These are phyloP conservation scores for Thomomys bottae DNA, from an alignment of 2,113 vertebrate genomes.

Conservation along the genomic window DNA sequence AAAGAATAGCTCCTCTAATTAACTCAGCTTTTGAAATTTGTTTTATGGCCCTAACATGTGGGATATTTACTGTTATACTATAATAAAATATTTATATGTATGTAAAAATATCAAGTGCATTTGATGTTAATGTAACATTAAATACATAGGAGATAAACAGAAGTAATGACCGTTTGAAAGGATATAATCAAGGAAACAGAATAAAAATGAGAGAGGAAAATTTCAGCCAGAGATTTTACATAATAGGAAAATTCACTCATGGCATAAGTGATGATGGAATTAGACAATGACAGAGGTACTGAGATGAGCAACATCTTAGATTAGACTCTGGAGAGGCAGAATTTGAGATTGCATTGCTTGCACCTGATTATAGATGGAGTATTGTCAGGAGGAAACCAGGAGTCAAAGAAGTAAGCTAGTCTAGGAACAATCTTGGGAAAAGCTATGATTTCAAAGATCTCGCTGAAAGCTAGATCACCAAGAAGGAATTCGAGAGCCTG, in stretches of 20 bases:
- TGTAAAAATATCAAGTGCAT: neutral
- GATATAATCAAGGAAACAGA: constrained; percentile 12
- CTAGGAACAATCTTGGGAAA: neutral
- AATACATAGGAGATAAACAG: neutral
- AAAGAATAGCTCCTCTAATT: neutral
- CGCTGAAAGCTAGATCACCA: neutral
- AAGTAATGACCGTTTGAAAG: neutral
- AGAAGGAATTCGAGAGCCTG: neutral
- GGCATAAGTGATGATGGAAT: neutral
- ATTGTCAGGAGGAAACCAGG: neutral
- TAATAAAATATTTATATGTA: neutral
- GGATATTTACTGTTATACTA: neutral
- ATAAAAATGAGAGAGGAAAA: neutral
- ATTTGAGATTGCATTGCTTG: neutral
- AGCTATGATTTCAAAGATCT: constrained; percentile 17
- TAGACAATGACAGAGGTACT: neutral
- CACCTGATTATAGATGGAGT: neutral
- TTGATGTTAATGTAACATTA: neutral
- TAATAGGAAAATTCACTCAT: neutral
- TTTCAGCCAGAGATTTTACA: neutral
- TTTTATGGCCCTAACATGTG: neutral
- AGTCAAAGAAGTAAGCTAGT: neutral
- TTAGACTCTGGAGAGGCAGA: neutral
- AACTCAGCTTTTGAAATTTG: neutral
- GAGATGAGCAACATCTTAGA: neutral